A percentile compares a stretch with the other conserved stretches of the same genome.
phyloP scores from a whole-genome alignment of 2,113 vertebrate genomes.

The Nothobranchius furzeri region DNA sequence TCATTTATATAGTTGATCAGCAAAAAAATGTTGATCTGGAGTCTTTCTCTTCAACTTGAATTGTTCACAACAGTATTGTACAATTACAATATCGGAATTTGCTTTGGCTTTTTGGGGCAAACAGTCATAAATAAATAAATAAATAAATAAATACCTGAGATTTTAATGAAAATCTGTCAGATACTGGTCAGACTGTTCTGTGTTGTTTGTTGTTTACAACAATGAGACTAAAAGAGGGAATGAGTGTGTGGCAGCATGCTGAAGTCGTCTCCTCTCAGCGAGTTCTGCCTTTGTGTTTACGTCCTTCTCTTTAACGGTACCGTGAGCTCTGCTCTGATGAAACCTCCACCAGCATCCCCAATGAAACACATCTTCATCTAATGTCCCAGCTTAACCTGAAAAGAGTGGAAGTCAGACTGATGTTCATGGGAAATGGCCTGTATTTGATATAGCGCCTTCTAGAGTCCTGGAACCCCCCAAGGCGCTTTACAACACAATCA shows the following conservation, averaged over 20 bases:
- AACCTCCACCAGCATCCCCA: not conserved
- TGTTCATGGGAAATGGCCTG: not conserved
- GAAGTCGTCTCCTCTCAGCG: conserved; percentile 24
- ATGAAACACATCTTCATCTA: not conserved
- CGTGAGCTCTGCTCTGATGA: conserved; percentile 13
- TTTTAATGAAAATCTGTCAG: not conserved
- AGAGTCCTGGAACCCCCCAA: too few species aligned
- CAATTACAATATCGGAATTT: too few species aligned
- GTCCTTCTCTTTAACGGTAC: conserved; percentile 23
- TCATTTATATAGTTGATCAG: too few species aligned
- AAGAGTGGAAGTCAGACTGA: not conserved
- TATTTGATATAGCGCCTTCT: too few species aligned
- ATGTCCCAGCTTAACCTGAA: not conserved
- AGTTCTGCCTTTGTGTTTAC: conserved; percentile 37
- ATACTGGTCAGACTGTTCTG: conserved; percentile 31
- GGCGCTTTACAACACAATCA: too few species aligned
- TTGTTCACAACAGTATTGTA: too few species aligned
- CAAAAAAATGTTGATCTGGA: too few species aligned
- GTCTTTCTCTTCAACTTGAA: too few species aligned
- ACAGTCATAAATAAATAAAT: too few species aligned
- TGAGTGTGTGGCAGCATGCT: conserved; percentile 31
- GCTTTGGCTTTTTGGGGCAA: too few species aligned
- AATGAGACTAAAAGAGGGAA: not conserved
- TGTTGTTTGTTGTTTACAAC: not conserved
- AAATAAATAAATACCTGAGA: too few species aligned